phyloP scores from a whole-genome alignment of 2,888 invertebrate species.

The Phyto melanocephala region DNA sequence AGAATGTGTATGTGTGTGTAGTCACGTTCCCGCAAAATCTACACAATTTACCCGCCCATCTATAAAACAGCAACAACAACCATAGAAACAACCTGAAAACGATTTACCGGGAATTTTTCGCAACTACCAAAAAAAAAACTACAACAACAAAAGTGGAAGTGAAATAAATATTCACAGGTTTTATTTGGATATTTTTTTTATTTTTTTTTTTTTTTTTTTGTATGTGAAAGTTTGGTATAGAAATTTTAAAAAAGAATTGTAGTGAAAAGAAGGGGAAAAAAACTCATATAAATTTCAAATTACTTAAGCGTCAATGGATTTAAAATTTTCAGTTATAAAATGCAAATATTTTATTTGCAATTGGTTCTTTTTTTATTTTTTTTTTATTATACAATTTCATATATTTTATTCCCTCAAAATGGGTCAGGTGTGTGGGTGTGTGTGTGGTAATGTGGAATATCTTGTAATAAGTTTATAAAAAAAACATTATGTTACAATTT shows the following conservation, averaged over 20 bases:
- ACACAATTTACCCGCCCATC: background rate
- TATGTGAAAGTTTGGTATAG: background rate
- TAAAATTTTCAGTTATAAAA: slow-evolving; percentile 38
- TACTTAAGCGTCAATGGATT: slow-evolving; percentile 57
- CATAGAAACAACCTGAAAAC: slow-evolving; percentile 22
- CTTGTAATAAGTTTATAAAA: slow-evolving; percentile 19
- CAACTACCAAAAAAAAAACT: background rate
- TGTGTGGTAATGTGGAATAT: too few species aligned
- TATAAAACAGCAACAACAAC: background rate
- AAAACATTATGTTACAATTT: slow-evolving; percentile 48
- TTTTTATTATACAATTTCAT: background rate
- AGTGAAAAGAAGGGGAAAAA: background rate
- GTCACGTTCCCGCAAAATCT: background rate
- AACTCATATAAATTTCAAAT: slow-evolving; percentile 47
- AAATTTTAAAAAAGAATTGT: background rate
- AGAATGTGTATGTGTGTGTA: background rate
- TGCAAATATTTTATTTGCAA: slow-evolving; percentile 9
- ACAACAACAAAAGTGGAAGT: slow-evolving; percentile 26
- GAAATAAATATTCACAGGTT: slow-evolving; percentile 30
- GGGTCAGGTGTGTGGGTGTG: slow-evolving; percentile 3
- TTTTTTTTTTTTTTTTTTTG: background rate
- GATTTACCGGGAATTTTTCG: slow-evolving; percentile 32
- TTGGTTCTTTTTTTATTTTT: background rate
- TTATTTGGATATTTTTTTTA: slow-evolving; percentile 12
- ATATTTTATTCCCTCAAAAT: background rate